Evolutionary conservation across 1,140 invertebrate genomes (phyloP).

Genomic region (Lineus longissimus): DNA sequence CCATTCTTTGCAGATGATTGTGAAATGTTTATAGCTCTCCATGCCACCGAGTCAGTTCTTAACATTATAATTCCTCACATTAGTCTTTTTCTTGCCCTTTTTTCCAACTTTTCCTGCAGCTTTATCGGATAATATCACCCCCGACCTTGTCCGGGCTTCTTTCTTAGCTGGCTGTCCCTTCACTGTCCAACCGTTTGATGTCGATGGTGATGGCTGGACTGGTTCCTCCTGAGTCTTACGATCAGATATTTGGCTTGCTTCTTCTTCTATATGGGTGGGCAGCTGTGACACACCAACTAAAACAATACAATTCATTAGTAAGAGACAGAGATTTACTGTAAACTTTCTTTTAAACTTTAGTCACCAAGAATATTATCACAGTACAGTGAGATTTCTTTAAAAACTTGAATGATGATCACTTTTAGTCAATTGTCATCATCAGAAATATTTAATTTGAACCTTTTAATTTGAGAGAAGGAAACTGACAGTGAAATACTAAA

Average conservation of each 20-base stretch:
- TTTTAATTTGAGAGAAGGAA: too few species aligned
- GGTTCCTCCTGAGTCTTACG: background rate
- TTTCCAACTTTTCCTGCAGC: constrained; percentile 20
- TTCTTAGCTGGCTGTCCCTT: background rate
- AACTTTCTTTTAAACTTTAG: background rate
- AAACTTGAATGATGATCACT: too few species aligned
- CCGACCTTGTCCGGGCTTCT: background rate
- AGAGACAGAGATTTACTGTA: background rate
- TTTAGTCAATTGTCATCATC: too few species aligned
- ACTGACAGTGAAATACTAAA: too few species aligned
- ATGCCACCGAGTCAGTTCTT: constrained; percentile 17
- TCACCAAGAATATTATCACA: background rate
- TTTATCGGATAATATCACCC: background rate
- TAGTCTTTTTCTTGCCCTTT: constrained; percentile 23
- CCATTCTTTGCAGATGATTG: too few species aligned
- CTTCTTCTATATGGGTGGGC: background rate
- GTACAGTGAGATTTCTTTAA: too few species aligned
- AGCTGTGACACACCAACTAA: background rate
- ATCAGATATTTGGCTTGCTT: background rate
- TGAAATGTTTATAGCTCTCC: too few species aligned
- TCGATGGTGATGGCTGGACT: background rate
- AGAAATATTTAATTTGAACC: too few species aligned
- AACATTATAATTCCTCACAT: constrained; percentile 33
- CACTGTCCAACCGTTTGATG: background rate
- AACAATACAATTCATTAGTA: background rate